These are phyloP conservation scores for Eubasilissa regina DNA, from an alignment of 1,140 invertebrate species.

Conservation along the genomic window DNA sequence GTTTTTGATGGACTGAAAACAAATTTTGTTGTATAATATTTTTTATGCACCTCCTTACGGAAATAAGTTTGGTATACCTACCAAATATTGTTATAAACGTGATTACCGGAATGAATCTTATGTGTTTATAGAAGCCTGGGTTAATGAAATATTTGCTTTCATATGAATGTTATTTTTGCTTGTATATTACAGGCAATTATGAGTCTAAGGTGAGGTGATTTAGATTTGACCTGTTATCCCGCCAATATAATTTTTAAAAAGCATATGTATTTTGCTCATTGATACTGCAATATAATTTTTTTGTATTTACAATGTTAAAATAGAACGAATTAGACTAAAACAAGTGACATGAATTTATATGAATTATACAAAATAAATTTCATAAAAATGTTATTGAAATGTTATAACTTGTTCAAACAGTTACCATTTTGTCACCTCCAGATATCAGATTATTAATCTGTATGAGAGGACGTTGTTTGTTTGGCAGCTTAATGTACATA, in stretches of 20 bases:
- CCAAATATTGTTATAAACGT: neutral
- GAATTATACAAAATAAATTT: conserved; percentile 13
- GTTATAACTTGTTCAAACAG: conserved; percentile 42
- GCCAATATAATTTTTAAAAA: conserved; percentile 10
- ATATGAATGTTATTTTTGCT: conserved; percentile 2
- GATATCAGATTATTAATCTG: conserved; percentile 27
- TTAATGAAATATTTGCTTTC: conserved; percentile 17
- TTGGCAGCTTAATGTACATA: conserved; percentile 51
- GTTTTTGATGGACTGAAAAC: too few species aligned
- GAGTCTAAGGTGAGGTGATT: neutral
- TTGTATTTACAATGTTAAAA: conserved; percentile 6
- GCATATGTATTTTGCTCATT: conserved; percentile 20
- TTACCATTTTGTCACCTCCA: conserved; percentile 52
- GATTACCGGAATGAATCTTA: neutral
- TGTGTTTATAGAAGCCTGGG: neutral
- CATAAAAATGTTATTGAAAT: conserved; percentile 41
- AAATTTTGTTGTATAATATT: too few species aligned
- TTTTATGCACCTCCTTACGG: too few species aligned
- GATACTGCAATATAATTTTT: conserved; percentile 8
- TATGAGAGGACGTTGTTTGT: conserved; percentile 42
- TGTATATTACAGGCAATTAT: conserved; percentile 35
- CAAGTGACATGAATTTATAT: conserved; percentile 18
- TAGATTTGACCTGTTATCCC: conserved; percentile 8
- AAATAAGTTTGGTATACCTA: neutral
- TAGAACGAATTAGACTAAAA: conserved; percentile 8